A percentile compares a stretch with the other conserved stretches of the same genome.
Evolutionary conservation across 2,797 vertebrate species (phyloP).

Genomic region (Balearica regulorum): DNA sequence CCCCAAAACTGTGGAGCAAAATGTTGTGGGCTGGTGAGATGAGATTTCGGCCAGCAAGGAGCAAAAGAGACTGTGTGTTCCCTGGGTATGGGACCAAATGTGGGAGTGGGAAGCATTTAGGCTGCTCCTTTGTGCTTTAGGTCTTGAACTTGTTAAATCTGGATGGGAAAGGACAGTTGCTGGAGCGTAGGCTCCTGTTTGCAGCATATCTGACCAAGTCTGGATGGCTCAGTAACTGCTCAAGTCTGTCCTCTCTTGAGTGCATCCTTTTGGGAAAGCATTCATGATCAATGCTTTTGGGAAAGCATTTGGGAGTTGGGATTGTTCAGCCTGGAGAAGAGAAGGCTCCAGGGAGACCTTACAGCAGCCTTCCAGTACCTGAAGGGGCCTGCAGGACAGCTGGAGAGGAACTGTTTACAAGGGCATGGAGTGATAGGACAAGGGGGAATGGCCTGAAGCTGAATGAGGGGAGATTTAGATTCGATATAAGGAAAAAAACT

Average conservation of each 20-base stretch:
- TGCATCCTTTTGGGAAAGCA: background rate
- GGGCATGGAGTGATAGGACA: too few species aligned
- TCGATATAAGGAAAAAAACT: too few species aligned
- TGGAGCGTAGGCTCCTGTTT: background rate
- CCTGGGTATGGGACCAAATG: background rate
- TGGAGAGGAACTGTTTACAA: too few species aligned
- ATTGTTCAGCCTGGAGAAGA: too few species aligned
- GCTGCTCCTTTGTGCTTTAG: background rate
- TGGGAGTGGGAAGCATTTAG: background rate
- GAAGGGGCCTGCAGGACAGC: too few species aligned
- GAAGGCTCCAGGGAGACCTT: too few species aligned
- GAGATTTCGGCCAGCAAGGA: background rate
- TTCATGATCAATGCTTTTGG: background rate
- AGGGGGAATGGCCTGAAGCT: too few species aligned
- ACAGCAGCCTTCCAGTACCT: too few species aligned
- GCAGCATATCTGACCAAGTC: background rate
- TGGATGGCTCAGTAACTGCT: background rate
- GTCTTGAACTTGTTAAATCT: background rate
- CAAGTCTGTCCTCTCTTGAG: background rate
- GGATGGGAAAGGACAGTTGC: background rate
- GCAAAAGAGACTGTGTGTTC: background rate
- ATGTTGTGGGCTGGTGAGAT: background rate
- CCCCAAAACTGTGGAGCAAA: background rate
- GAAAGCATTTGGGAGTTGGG: background rate
- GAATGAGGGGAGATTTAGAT: too few species aligned